phyloP scores from a whole-genome alignment of 1,140 invertebrate genomes.

The Brachionus paranguensis region DNA sequence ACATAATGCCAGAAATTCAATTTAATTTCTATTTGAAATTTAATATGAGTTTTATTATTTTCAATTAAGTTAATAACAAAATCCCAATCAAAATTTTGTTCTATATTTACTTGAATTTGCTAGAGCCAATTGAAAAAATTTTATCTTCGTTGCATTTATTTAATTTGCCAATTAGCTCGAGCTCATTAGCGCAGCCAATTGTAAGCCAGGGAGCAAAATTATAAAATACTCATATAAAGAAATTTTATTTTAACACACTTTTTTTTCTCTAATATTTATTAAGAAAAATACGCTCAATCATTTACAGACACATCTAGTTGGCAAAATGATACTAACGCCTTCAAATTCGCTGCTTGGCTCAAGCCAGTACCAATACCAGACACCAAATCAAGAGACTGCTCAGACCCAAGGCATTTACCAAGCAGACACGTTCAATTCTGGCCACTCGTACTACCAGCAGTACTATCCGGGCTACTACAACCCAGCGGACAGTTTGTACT shows the following conservation, averaged over 20 bases:
- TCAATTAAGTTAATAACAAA: slow-evolving; percentile 27
- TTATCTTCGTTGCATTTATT: background rate
- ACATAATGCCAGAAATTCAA: slow-evolving; percentile 4
- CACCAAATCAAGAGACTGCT: background rate
- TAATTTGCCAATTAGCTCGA: background rate
- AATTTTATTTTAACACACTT: background rate
- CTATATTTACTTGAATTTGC: background rate
- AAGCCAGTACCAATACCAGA: slow-evolving; percentile 11
- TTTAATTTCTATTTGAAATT: slow-evolving; percentile 22
- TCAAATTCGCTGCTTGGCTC: background rate
- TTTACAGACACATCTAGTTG: background rate
- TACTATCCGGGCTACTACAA: background rate
- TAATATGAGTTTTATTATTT: slow-evolving; percentile 36
- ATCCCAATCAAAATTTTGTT: background rate
- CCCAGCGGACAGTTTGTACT: background rate
- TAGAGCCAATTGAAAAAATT: background rate
- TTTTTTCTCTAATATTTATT: background rate
- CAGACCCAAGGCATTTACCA: background rate
- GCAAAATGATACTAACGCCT: slow-evolving; percentile 11
- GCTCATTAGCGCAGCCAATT: background rate
- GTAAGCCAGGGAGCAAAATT: background rate
- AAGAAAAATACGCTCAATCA: background rate
- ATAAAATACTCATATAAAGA: background rate
- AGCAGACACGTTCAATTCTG: background rate
- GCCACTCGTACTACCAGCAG: slow-evolving; percentile 1